Percentiles rank a stretch among this genome's conserved stretches.
phyloP scores from a whole-genome alignment of 2,113 vertebrate genomes.

The Sterna hirundo region DNA sequence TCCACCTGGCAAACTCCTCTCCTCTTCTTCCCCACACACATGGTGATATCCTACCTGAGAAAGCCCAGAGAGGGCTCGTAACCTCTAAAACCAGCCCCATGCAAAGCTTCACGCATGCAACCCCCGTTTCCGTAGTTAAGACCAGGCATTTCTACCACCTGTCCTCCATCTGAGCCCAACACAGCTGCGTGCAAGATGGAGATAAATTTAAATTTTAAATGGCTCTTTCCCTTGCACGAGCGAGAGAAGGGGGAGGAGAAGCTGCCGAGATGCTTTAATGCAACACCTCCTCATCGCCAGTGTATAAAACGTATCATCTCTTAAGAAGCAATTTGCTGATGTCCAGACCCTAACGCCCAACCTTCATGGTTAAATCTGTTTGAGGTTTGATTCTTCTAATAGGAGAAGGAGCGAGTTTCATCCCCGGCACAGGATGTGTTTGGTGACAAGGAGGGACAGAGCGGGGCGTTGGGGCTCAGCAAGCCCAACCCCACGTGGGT shows the following conservation, averaged over 20 bases:
- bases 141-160: background rate
- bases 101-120: rapidly evolving
- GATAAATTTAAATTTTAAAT: background rate
- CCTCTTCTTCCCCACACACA: background rate
- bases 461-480: rapidly evolving
- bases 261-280: background rate
- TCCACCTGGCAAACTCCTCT: background rate
- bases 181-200: background rate
- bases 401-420: background rate
- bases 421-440: rapidly evolving
- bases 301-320: background rate
- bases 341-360: background rate
- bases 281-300: background rate
- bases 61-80: rapidly evolving
- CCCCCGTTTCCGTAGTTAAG: rapidly evolving
- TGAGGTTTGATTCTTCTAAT: background rate
- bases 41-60: background rate
- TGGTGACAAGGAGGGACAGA: background rate
- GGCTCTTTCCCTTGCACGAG: background rate
- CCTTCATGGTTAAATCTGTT: background rate
- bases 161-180: background rate
- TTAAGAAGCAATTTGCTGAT: background rate
- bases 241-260: background rate
- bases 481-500: background rate
- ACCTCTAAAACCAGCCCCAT: background rate